Conservation (phyloP, 2,888 invertebrate species). For the Metalampra italica region DNA sequence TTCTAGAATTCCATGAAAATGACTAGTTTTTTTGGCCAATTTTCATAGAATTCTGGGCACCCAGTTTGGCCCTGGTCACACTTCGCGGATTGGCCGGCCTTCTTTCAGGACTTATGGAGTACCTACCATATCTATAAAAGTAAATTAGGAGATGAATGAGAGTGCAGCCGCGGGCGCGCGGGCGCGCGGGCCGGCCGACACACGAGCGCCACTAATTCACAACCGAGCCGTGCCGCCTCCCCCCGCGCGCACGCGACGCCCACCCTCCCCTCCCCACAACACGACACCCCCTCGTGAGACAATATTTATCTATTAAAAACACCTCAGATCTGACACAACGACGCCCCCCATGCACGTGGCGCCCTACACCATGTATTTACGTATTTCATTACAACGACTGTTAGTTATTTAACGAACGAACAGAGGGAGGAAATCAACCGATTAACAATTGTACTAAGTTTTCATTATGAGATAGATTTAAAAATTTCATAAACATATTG, state of each 20-base stretch:
- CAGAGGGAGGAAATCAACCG: conserved; percentile 22
- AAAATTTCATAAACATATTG: conserved; percentile 70
- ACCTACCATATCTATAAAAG: too few species aligned
- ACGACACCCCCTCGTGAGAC: background rate
- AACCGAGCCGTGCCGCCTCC: background rate
- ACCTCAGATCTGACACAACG: background rate
- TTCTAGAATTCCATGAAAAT: too few species aligned
- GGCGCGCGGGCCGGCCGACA: too few species aligned
- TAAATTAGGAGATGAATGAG: too few species aligned
- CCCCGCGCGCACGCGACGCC: background rate
- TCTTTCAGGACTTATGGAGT: too few species aligned
- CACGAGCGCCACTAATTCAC: background rate
- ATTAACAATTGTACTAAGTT: conserved; percentile 69
- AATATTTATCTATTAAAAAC: background rate
- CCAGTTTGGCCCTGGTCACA: too few species aligned
- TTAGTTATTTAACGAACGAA: background rate
- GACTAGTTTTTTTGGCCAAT: too few species aligned
- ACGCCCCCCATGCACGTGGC: too few species aligned
- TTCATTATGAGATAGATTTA: conserved; percentile 63
- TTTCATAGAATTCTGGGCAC: too few species aligned
- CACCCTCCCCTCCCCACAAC: background rate
- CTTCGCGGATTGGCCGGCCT: too few species aligned
- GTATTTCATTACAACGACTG: background rate
- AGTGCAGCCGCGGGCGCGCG: too few species aligned
- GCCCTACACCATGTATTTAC: background rate